Evolutionary conservation across 2,888 invertebrate species (phyloP), one percentile per base, ranked within the genome.

Genomic region (Dendrolimus houi): DNA sequence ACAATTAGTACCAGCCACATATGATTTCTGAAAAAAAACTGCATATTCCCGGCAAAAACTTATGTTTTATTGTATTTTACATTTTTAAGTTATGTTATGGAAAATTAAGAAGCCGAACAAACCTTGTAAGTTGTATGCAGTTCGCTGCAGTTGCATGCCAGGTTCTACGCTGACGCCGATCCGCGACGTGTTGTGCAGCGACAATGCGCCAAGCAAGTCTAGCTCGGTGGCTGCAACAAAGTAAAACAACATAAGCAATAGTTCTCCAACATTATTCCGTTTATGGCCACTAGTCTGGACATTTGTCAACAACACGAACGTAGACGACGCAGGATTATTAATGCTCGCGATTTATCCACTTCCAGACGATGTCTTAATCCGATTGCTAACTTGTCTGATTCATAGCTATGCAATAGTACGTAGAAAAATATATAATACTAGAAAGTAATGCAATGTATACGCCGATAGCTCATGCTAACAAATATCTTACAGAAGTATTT

Each of bases 171-270:
- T 92, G 75, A 95, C 94, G 75, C 95, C 95, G 81, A 91, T 92
- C 77, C 93, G 93, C 76, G 94, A 93, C 81, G 93, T 93, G 91
- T 95, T 95, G 92, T 94, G 94, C 83, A 95, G 92, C 87, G 95
- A 94, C 87, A 96, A 92, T 79, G 94, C 94, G 87, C 94, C 94
- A 88, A 96, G 92, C 83, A 96, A 92, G 88, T 96, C 96, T 91
- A 96, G 93, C 87, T 92, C 92, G 84, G 92, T 93, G 90, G 92
- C 94, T 94, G 92, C 41, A 92, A 92, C 77, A 81, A 79, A 65
- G 59, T 61, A 60, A 64, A 8, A 65, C 9, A 54, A 9, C 40
- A 47, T 47, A 9, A 47, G 9, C 12, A 47, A 47, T 47, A 47
- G 9, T 8, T 47, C 29, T 47, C 47, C 47, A 47, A 47, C 47